Conservation (phyloP, 2,797 vertebrate species). For the Helarctos malayanus region DNA sequence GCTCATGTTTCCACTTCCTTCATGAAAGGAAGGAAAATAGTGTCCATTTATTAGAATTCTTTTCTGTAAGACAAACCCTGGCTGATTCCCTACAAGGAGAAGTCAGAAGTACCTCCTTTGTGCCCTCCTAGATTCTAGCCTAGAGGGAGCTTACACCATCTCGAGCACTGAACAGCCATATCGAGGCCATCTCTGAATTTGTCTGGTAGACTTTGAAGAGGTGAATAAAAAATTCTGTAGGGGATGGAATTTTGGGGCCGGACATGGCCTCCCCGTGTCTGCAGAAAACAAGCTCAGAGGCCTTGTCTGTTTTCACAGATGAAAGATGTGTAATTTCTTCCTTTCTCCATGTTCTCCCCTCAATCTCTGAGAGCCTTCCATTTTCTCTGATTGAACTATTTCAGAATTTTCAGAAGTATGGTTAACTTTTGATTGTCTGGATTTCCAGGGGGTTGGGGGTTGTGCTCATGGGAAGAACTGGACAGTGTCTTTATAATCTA, state of each 20-base stretch:
- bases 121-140: neutral
- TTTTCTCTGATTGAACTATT: neutral
- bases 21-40: neutral
- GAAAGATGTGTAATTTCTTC: neutral
- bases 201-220: conserved; percentile 9
- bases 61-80: neutral
- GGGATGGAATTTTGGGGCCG: neutral
- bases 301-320: neutral
- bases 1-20: neutral
- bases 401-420: neutral
- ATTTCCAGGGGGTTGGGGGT: neutral
- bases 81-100: neutral
- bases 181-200: neutral
- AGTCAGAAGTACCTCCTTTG: neutral
- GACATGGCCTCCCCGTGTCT: neutral
- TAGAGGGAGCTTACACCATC: neutral
- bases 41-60: neutral
- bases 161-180: neutral
- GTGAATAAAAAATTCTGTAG: neutral
- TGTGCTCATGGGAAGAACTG: neutral
- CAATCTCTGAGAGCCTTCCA: neutral
- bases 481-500: neutral
- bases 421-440: neutral
- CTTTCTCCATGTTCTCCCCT: neutral
- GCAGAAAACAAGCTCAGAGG: neutral